A percentile compares a stretch with the other conserved stretches of the same genome.
Evolutionary conservation across 1,140 invertebrate genomes (phyloP).

Genomic region (Sycophaga agraensis): DNA sequence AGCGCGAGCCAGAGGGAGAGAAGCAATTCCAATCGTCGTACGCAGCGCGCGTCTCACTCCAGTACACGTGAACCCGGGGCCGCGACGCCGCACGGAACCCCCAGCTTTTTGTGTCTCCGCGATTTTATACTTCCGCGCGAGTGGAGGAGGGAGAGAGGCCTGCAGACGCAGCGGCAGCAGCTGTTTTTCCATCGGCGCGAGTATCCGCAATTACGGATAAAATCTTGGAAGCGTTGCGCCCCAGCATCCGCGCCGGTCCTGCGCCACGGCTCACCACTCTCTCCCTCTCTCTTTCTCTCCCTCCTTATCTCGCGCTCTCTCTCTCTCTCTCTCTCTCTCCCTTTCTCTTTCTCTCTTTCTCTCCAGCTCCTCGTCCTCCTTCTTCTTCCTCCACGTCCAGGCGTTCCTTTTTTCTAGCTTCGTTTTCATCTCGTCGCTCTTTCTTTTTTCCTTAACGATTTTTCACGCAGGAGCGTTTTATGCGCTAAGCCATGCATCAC

Average conservation of each 20-base stretch:
- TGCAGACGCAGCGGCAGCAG: neutral
- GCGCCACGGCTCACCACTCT: neutral
- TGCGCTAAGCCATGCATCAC: no score
- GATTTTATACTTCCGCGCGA: constrained; percentile 17
- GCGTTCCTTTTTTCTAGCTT: no score
- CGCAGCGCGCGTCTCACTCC: neutral
- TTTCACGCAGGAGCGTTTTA: constrained; percentile 1
- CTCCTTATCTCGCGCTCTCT: neutral
- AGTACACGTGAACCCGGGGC: neutral
- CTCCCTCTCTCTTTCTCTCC: neutral
- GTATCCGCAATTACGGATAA: constrained; percentile 27
- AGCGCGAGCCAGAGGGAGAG: neutral
- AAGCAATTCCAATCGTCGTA: neutral
- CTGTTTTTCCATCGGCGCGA: neutral
- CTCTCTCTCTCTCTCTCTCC: neutral
- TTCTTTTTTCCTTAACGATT: neutral
- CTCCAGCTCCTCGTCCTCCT: neutral
- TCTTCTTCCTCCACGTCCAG: no score
- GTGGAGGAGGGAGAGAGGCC: neutral
- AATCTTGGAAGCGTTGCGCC: constrained; percentile 17
- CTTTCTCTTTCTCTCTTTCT: neutral
- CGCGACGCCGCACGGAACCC: neutral
- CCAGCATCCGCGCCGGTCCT: neutral
- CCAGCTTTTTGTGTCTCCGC: neutral
- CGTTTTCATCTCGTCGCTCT: no score